phyloP scores from a whole-genome alignment of 2,797 vertebrate genomes.

The Linurgus olivaceus region DNA sequence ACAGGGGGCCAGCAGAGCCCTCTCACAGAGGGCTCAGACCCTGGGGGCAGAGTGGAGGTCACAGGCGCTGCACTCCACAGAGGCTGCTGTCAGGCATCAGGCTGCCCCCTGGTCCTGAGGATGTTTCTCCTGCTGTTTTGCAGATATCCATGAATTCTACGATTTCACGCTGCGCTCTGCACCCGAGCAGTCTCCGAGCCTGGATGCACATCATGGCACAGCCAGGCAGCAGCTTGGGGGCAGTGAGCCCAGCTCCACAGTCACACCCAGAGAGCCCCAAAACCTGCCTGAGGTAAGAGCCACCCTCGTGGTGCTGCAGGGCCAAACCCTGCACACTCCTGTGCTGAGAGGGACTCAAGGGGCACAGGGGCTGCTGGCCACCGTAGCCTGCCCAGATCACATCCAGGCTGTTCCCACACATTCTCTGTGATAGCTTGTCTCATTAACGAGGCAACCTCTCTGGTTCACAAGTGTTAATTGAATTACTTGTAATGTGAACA shows the following conservation, averaged over 20 bases:
- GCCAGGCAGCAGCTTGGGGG: background rate
- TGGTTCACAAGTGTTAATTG: conserved; percentile 31
- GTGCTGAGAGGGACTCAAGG: background rate
- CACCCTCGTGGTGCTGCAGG: accelerated
- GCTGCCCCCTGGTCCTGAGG: background rate
- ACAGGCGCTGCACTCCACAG: background rate
- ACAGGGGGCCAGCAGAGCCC: background rate
- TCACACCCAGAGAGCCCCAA: background rate
- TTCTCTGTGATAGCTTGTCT: background rate
- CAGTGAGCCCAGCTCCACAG: background rate
- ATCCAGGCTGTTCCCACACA: background rate
- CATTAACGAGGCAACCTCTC: background rate
- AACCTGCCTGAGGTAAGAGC: conserved; percentile 10
- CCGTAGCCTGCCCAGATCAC: background rate
- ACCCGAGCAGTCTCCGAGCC: background rate
- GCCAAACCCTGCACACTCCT: background rate
- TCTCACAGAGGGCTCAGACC: background rate
- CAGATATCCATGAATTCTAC: conserved; percentile 64
- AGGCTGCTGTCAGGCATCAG: background rate
- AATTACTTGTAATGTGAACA: background rate
- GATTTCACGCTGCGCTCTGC: conserved; percentile 23
- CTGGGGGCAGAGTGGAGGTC: background rate
- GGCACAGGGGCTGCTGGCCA: background rate
- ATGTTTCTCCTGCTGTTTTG: background rate
- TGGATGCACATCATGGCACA: accelerated